Conservation (phyloP, 2,797 vertebrate genomes). For the Lepilemur ruficaudatus region DNA sequence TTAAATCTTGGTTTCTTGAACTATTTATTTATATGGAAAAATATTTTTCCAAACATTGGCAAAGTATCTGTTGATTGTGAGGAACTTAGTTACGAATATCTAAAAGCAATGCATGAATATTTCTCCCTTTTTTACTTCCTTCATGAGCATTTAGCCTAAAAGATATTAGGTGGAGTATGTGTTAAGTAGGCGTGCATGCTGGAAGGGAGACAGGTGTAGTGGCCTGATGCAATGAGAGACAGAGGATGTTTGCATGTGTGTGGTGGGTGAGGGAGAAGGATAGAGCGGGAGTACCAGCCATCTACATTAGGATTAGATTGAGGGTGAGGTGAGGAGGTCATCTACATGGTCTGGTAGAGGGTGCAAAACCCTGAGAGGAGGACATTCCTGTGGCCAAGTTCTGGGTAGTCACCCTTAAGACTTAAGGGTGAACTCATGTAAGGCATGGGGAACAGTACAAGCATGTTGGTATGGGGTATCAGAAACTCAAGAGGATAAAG, state of each 20-base stretch:
- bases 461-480: neutral
- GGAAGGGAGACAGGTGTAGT: neutral
- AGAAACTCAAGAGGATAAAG: neutral
- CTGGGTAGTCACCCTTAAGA: neutral
- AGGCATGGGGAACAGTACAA: neutral
- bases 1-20: neutral
- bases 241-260: neutral
- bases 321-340: neutral
- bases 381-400: neutral
- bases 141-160: neutral
- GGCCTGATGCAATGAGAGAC: too few relatives aligned
- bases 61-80: neutral
- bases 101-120: neutral
- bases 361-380: neutral
- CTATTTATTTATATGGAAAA: neutral
- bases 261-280: neutral
- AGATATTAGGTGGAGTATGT: neutral
- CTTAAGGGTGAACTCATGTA: neutral
- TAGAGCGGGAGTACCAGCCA: fast-evolving
- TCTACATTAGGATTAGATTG: neutral
- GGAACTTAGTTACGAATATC: neutral
- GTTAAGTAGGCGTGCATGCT: neutral
- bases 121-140: neutral
- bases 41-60: neutral
- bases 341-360: neutral